Conservation (phyloP, 2,888 invertebrate genomes). For the Catocala nupta region DNA sequence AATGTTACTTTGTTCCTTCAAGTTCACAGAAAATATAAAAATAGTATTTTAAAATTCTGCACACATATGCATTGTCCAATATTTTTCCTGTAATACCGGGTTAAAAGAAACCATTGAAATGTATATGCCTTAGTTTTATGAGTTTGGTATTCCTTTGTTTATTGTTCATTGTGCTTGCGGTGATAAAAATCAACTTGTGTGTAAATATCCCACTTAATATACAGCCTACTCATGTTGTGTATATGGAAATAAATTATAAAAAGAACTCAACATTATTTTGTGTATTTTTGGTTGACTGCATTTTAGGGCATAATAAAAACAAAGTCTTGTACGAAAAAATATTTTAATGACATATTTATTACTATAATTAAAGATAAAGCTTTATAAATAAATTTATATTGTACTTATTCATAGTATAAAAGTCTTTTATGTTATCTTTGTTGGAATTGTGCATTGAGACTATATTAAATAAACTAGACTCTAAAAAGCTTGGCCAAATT, state of each 20-base stretch:
- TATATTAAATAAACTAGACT: constrained; percentile 15
- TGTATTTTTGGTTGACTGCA: background rate
- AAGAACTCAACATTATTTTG: background rate
- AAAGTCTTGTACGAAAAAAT: constrained; percentile 2
- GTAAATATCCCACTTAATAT: constrained; percentile 9
- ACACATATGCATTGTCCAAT: constrained; percentile 20
- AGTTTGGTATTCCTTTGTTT: constrained; percentile 44
- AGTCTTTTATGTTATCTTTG: constrained; percentile 28
- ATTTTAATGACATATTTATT: constrained; percentile 32
- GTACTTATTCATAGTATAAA: constrained; percentile 23
- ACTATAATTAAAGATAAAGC: constrained; percentile 21
- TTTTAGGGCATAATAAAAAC: constrained; percentile 3
- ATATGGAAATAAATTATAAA: background rate
- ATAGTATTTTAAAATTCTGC: constrained; percentile 8
- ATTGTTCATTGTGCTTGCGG: constrained; percentile 43
- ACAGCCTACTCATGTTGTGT: background rate
- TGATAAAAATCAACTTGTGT: constrained; percentile 29
- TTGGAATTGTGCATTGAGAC: background rate
- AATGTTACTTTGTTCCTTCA: background rate
- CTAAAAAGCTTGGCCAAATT: constrained; percentile 62
- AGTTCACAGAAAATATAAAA: constrained; percentile 3
- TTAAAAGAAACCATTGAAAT: constrained; percentile 40
- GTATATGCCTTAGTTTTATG: constrained; percentile 23
- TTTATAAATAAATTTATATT: constrained; percentile 34
- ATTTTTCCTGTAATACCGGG: constrained; percentile 32